phyloP scores from a whole-genome alignment of 2,797 vertebrate genomes.

The Tragelaphus oryx region DNA sequence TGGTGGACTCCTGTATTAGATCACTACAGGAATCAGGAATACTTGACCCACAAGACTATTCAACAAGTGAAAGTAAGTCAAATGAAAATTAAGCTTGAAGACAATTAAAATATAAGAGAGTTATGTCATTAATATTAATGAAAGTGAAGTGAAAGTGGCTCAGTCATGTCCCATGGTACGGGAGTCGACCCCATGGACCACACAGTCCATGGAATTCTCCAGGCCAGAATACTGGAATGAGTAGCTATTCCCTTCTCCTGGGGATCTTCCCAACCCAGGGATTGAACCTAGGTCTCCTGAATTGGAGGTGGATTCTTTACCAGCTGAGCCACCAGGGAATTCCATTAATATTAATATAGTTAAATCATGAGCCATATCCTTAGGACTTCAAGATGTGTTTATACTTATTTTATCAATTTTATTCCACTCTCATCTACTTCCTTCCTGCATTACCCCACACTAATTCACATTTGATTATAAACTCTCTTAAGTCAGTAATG shows the following conservation, averaged over 20 bases:
- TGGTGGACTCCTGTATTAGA: constrained; percentile 98
- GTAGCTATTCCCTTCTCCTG: neutral
- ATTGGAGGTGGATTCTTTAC: neutral
- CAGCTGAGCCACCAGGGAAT: neutral
- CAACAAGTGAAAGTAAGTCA: constrained; percentile 92
- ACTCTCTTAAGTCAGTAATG: neutral
- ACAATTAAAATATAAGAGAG: neutral
- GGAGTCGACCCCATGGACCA: neutral
- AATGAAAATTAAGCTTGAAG: neutral
- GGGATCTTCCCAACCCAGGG: neutral
- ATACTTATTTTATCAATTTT: neutral
- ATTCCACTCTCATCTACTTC: neutral
- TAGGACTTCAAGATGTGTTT: neutral
- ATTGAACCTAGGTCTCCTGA: neutral
- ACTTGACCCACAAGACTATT: constrained; percentile 94
- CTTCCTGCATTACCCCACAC: neutral
- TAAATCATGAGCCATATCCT: neutral
- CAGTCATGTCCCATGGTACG: neutral
- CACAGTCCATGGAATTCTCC: neutral
- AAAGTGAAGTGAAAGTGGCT: neutral
- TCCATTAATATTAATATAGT: neutral
- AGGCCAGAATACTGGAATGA: neutral
- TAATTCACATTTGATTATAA: neutral
- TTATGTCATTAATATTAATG: neutral
- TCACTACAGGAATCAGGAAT: constrained; percentile 98